Base-by-base conservation (phyloP, 2,797 vertebrate species). In the Scleropages formosus region DNA sequence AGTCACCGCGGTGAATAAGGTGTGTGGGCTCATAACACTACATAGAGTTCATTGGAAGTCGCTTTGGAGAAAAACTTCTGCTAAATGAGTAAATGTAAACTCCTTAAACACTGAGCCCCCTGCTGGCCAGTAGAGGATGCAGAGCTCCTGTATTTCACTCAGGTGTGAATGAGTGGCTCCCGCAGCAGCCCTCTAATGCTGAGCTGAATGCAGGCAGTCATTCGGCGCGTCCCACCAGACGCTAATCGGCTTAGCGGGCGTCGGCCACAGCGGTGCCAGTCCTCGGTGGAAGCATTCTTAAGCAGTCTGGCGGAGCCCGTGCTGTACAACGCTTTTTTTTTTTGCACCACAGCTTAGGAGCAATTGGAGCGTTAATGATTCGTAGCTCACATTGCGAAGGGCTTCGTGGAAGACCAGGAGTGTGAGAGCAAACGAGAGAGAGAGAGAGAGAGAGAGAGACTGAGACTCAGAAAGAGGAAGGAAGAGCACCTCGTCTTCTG, bases 221-320 rank as follows among this genome's bases (percentile, higher is more conserved):
- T 47, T 46, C 20, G n/a, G 1, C 62, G 22, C 73, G 56, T 22
- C 51, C 11, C 49, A 15, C 51, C 26, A 10, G 27, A 67, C 31
- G 24, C 63, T 68, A 68, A 60, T 65, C 56, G 31, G 16, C 66
- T 76, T 60, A 62, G 65, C 11, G 20, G 26, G 47, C 67, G 46
- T 53, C 24, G 8, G 22, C 8, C 22, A 24, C 58, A 62, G 22
- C 18, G 3, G 22, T 18, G 46, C 58, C 66, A 20, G 46, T 70
- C 31, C 66, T 68, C 58, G 51, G 46, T 24, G 26, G 58, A 31
- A 70, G 39, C 16, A 20, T 60, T 62, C 56, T 22, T 16, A 51
- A 51, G 20, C 69, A 44, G 7, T 26, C n/a, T 16, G 24, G 22
- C 18, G 24, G 31, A 39, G 6, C 47, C 26, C 4, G 22, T 46